Conservation (phyloP, 2,113 vertebrate species). For the Eudyptes chrysolophus region DNA sequence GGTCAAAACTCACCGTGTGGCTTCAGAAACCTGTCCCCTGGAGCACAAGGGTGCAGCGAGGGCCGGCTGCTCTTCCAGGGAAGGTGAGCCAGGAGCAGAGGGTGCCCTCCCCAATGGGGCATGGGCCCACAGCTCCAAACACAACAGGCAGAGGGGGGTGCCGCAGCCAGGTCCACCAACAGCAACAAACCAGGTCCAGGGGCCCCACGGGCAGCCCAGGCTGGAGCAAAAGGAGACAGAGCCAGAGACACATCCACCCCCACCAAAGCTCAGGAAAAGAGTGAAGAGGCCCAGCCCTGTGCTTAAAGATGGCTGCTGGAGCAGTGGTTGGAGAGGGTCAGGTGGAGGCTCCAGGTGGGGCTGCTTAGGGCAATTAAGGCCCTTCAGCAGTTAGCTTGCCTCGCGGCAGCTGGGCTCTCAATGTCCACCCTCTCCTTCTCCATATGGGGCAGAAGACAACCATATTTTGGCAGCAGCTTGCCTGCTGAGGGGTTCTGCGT, state of each 20-base stretch:
- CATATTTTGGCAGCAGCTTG: neutral
- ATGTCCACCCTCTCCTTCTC: neutral
- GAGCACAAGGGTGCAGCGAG: rapidly evolving
- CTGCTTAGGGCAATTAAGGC: neutral
- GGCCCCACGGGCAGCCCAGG: rapidly evolving
- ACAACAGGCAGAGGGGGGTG: rapidly evolving
- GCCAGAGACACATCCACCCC: rapidly evolving
- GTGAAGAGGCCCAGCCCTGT: rapidly evolving
- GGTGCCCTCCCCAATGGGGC: rapidly evolving
- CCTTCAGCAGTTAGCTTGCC: neutral
- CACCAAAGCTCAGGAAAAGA: rapidly evolving
- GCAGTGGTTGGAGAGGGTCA: neutral
- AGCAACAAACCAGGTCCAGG: rapidly evolving
- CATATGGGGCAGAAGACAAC: neutral
- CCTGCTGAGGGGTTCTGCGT: neutral
- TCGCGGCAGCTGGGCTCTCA: neutral
- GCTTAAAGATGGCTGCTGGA: neutral
- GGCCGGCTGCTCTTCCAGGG: neutral
- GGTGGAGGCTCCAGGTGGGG: neutral
- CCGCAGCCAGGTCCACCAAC: neutral
- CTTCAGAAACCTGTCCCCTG: rapidly evolving
- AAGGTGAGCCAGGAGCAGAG: neutral
- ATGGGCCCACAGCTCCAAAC: rapidly evolving
- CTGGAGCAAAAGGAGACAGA: neutral
- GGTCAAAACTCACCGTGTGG: neutral